Evolutionary conservation across 2,888 invertebrate species (phyloP).

Genomic region (Caenorhabditis virilis): DNA sequence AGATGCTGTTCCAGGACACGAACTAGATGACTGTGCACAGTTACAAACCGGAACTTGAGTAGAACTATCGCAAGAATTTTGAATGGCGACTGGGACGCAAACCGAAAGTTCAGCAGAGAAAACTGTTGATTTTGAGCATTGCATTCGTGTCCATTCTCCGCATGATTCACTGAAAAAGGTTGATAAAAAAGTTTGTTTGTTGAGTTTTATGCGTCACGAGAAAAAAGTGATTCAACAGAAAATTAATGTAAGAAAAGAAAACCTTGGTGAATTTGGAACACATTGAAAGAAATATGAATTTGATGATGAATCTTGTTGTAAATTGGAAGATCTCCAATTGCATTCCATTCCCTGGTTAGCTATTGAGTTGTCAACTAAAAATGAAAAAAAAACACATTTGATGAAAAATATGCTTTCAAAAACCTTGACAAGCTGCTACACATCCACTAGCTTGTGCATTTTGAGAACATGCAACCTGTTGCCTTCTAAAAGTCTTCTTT

Average conservation of each 20-base stretch:
- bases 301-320: slow-evolving; percentile 51
- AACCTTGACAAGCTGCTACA: slow-evolving; percentile 41
- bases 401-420: no score
- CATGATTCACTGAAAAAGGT: slow-evolving; percentile 59
- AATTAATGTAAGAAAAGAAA: not conserved
- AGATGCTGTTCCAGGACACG: slow-evolving; percentile 53
- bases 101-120: slow-evolving; percentile 35
- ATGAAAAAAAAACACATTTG: no score
- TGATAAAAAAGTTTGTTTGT: no score
- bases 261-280: slow-evolving; percentile 54
- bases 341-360: slow-evolving; percentile 48
- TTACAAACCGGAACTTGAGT: slow-evolving; percentile 46
- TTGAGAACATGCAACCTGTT: slow-evolving; percentile 48
- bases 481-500: slow-evolving; percentile 53
- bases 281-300: slow-evolving; percentile 64
- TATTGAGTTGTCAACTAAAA: slow-evolving; percentile 11
- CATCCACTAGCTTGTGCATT: slow-evolving; percentile 47
- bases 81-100: slow-evolving; percentile 39
- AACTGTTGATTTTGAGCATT: slow-evolving; percentile 57
- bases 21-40: slow-evolving; percentile 44
- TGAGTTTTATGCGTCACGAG: no score
- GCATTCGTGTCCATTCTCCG: slow-evolving; percentile 64
- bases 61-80: slow-evolving; percentile 26
- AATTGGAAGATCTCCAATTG: slow-evolving; percentile 58
- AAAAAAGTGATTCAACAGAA: not conserved